phyloP scores from a whole-genome alignment of 2,888 invertebrate genomes.

The Campoplex nolae region DNA sequence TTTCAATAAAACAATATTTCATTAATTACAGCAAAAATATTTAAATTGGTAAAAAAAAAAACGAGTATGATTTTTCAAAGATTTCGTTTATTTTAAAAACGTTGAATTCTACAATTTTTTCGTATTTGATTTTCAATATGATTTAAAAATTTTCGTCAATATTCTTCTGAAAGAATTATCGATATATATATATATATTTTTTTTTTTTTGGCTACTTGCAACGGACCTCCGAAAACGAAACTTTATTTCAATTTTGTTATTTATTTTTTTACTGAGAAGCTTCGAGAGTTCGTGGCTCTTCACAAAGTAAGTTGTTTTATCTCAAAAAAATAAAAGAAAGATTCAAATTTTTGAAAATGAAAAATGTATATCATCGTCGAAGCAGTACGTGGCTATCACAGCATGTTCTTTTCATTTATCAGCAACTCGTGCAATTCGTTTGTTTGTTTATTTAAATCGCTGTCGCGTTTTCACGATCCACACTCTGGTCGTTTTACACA shows the following conservation, averaged over 20 bases:
- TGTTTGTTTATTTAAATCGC: slow-evolving; percentile 16
- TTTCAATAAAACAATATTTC: no score
- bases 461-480: slow-evolving; percentile 6
- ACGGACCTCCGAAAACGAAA: background rate
- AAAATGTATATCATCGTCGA: slow-evolving; percentile 56
- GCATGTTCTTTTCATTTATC: slow-evolving; percentile 68
- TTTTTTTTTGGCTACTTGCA: background rate
- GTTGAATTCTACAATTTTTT: slow-evolving; percentile 14
- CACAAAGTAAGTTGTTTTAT: background rate
- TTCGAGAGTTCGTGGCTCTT: slow-evolving; percentile 26
- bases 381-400: slow-evolving; percentile 70
- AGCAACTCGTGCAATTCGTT: slow-evolving; percentile 49
- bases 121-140: slow-evolving; percentile 6
- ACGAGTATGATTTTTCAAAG: background rate
- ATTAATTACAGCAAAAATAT: background rate
- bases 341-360: background rate
- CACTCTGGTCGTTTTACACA: slow-evolving; percentile 32
- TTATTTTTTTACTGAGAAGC: background rate
- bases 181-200: background rate
- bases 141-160: background rate
- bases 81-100: slow-evolving; percentile 6
- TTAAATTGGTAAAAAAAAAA: background rate
- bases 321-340: slow-evolving; percentile 30
- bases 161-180: background rate
- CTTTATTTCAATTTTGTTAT: background rate